These are phyloP conservation scores for Steinernema feltiae DNA, from an alignment of 1,140 invertebrate species.

Conservation along the genomic window DNA sequence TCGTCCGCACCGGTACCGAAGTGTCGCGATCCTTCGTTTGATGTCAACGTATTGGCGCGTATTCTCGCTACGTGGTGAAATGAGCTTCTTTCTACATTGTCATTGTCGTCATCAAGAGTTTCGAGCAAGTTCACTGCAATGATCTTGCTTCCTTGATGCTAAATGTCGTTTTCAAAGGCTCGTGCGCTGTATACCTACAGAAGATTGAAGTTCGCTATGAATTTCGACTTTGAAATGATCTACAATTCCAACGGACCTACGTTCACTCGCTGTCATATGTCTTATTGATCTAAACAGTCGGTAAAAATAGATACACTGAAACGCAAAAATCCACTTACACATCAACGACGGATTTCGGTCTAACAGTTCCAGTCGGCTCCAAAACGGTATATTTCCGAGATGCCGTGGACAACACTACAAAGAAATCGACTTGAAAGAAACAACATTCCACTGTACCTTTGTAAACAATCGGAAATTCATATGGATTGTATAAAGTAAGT, in stretches of 20 bases:
- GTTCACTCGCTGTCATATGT: constrained; percentile 2
- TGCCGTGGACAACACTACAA: constrained; percentile 37
- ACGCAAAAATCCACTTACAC: too few species aligned
- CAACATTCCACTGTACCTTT: constrained; percentile 68
- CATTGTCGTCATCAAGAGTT: neutral
- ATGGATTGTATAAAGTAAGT: constrained; percentile 78
- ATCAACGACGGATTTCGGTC: constrained; percentile 23
- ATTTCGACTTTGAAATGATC: constrained; percentile 22
- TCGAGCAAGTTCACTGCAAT: neutral
- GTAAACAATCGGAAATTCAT: constrained; percentile 76
- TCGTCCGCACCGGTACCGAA: too few species aligned
- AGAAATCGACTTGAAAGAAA: neutral
- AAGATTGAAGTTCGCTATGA: constrained; percentile 16
- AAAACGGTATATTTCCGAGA: constrained; percentile 31
- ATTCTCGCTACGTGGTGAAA: neutral
- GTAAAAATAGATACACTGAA: too few species aligned
- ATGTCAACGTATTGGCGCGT: neutral
- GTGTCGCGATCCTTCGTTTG: neutral
- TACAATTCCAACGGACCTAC: neutral
- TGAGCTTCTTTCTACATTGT: neutral
- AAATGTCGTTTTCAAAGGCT: constrained; percentile 47
- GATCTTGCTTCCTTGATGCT: constrained; percentile 3
- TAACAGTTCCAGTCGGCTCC: constrained; percentile 20
- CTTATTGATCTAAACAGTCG: constrained; percentile 14
- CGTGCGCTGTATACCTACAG: constrained; percentile 30